These are phyloP conservation scores for Trachemys scripta DNA, from an alignment of 2,113 vertebrate genomes.

Conservation along the genomic window DNA sequence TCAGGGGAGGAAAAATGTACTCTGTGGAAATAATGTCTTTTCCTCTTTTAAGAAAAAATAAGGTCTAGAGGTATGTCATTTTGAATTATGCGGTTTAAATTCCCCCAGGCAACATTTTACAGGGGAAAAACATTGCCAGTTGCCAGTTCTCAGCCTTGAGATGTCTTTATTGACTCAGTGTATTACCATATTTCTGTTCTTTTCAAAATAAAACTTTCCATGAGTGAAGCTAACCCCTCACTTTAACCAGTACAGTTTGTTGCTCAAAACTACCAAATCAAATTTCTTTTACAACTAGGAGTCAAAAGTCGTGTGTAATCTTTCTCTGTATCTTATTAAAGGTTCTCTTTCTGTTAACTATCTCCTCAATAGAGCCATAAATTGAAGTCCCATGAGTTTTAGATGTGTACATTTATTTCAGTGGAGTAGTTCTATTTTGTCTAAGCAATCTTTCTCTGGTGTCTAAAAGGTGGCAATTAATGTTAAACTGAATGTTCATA, in stretches of 20 bases:
- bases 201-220: constrained; percentile 13
- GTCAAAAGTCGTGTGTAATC: constrained; percentile 16
- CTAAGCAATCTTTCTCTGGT: neutral
- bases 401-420: neutral
- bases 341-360: constrained; percentile 7
- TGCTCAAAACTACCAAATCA: constrained; percentile 19
- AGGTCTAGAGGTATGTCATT: neutral
- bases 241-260: neutral
- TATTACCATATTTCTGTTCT: neutral
- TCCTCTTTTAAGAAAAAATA: constrained; percentile 11
- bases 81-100: neutral
- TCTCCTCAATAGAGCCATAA: neutral
- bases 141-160: neutral
- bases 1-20: neutral
- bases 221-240: neutral
- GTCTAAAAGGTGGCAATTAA: neutral
- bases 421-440: neutral
- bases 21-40: neutral
- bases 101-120: neutral
- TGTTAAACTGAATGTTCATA: constrained; percentile 1
- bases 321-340: neutral
- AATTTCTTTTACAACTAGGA: constrained; percentile 25
- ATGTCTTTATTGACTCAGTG: constrained; percentile 6
- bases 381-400: neutral
- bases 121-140: neutral